These are phyloP conservation scores for Palythoa grandis DNA, from an alignment of 92 coral and sea anemone genomes.

Conservation along the genomic window DNA sequence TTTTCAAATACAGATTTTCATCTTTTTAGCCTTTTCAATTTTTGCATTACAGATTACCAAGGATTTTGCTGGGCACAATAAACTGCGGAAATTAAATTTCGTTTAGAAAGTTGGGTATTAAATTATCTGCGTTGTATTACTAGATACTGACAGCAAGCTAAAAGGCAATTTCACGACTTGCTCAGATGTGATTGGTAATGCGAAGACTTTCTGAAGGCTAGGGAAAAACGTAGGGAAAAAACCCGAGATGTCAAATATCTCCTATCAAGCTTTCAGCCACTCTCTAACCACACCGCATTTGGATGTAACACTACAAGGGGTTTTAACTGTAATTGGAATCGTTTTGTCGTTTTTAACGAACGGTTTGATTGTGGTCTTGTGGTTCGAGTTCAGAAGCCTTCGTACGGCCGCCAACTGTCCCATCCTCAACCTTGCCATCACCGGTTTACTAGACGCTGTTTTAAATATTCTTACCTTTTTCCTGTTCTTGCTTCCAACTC, in stretches of 20 bases:
- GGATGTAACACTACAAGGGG: background rate
- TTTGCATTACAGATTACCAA: background rate
- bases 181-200: background rate
- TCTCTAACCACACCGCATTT: background rate
- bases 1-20: background rate
- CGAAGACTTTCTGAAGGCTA: too few relatives aligned
- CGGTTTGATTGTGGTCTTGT: slow-evolving; percentile 5
- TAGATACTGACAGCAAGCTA: background rate
- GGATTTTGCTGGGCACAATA: background rate
- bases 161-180: background rate
- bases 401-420: slow-evolving; percentile 34
- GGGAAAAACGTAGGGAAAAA: background rate
- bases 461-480: background rate
- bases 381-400: slow-evolving; percentile 3
- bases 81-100: background rate
- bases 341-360: slow-evolving; percentile 10
- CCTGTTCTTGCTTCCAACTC: background rate
- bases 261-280: background rate
- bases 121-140: background rate
- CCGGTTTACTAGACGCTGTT: slow-evolving; percentile 10
- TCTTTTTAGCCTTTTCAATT: background rate
- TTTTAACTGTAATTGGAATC: background rate
- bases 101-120: background rate
- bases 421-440: slow-evolving; percentile 33
- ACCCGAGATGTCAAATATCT: background rate